A percentile compares a stretch with the other conserved stretches of the same genome.
Conservation (phyloP, 1,140 invertebrate species). For the Drosophila mauritiana region DNA sequence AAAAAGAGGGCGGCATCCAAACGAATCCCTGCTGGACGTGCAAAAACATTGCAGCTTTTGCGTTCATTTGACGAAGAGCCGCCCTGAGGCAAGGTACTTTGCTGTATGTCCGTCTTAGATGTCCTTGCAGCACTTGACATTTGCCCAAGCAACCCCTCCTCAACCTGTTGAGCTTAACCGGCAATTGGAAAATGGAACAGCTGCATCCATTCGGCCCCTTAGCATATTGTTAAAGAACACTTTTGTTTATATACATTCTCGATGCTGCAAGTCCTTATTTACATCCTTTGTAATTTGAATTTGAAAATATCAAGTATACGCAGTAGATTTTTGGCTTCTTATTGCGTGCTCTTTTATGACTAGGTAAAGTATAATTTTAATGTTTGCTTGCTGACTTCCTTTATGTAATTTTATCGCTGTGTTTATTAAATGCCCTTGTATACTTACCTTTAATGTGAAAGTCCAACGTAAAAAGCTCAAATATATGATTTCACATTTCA, state of each 20-base stretch:
- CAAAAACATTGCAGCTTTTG: slow-evolving; percentile 40
- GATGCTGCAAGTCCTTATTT: slow-evolving; percentile 7
- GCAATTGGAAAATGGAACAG: slow-evolving; percentile 21
- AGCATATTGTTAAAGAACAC: slow-evolving; percentile 18
- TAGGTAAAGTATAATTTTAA: not conserved
- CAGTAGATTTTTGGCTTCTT: not conserved
- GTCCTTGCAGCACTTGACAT: slow-evolving; percentile 48
- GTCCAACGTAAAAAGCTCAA: too few relatives aligned
- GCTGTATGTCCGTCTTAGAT: slow-evolving; percentile 8
- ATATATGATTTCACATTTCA: too few relatives aligned
- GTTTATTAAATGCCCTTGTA: too few relatives aligned
- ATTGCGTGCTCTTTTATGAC: not conserved
- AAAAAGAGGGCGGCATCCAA: not conserved
- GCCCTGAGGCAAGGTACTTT: slow-evolving; percentile 33
- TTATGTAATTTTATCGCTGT: too few relatives aligned
- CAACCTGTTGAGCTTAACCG: slow-evolving; percentile 33
- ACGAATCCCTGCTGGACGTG: slow-evolving; percentile 38
- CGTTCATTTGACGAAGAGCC: slow-evolving; percentile 44
- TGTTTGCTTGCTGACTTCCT: too few relatives aligned
- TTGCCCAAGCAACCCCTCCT: slow-evolving; percentile 21
- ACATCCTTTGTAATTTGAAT: not conserved
- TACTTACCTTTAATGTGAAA: too few relatives aligned
- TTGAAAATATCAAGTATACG: slow-evolving; percentile 12
- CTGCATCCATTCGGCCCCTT: slow-evolving; percentile 19
- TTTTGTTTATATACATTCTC: slow-evolving; percentile 8